Evolutionary conservation across 1,140 invertebrate genomes (phyloP).

Genomic region (Drosophila aff.): DNA sequence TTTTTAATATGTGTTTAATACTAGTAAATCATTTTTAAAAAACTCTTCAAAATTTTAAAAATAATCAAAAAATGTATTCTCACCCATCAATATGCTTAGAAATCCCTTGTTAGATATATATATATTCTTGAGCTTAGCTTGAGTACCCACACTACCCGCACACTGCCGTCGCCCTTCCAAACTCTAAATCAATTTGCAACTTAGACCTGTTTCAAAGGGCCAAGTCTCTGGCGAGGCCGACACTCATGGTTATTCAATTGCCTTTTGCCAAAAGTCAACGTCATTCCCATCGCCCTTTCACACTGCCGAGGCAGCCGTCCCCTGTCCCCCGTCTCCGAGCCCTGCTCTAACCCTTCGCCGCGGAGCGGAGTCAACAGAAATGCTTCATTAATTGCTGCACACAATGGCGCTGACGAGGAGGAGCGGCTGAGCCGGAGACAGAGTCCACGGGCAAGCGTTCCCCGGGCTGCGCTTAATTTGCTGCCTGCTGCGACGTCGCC

Average conservation of each 20-base stretch:
- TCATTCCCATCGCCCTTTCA: conserved; percentile 14
- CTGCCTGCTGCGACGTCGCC: conserved; percentile 43
- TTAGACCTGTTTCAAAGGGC: conserved; percentile 38
- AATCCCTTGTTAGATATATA: conserved; percentile 4
- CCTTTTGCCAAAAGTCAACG: conserved; percentile 45
- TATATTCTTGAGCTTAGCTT: not conserved
- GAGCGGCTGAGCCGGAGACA: not conserved
- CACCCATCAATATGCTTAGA: not conserved
- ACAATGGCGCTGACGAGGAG: conserved; percentile 36
- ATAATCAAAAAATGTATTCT: not conserved
- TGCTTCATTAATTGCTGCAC: conserved; percentile 68
- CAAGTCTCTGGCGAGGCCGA: conserved; percentile 22
- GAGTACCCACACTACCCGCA: not conserved
- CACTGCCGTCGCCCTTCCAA: not conserved
- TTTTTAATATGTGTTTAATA: too few species aligned
- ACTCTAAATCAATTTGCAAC: conserved; percentile 44
- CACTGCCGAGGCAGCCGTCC: not conserved
- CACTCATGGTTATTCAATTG: conserved; percentile 62
- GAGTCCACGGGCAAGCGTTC: conserved; percentile 24
- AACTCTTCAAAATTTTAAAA: not conserved
- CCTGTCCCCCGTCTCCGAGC: not conserved
- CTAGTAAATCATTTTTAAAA: too few species aligned
- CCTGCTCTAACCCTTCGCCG: not conserved
- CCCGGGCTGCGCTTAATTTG: conserved; percentile 62
- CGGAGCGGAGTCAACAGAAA: conserved; percentile 44